Evolutionary conservation across 2,888 invertebrate species (phyloP).

Genomic region (Caenorhabditis angaria): DNA sequence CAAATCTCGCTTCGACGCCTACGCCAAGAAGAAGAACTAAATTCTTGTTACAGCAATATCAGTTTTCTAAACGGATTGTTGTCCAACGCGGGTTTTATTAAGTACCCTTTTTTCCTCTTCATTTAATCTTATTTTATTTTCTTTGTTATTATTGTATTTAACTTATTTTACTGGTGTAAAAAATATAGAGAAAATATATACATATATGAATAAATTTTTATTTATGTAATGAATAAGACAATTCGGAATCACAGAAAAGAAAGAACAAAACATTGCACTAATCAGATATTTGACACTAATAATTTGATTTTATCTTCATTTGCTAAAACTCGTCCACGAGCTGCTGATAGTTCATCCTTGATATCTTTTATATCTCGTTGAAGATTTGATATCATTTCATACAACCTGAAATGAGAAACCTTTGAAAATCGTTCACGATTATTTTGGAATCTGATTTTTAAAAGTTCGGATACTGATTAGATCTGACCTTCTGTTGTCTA

Average conservation of each 20-base stretch:
- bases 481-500: no score
- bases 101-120: constrained; percentile 4
- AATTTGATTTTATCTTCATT: constrained; percentile 38
- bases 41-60: neutral
- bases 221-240: neutral
- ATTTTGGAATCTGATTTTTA: no score
- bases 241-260: neutral
- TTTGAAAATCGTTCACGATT: no score
- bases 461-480: no score
- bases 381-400: constrained; percentile 25
- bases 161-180: neutral
- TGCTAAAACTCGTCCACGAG: constrained; percentile 32
- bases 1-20: constrained; percentile 25
- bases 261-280: neutral
- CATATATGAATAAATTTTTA: neutral
- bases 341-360: constrained; percentile 32
- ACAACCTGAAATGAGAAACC: constrained; percentile 17
- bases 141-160: neutral
- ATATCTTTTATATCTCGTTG: constrained; percentile 46
- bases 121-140: constrained; percentile 10
- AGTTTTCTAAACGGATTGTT: neutral
- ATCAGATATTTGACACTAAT: constrained; percentile 22
- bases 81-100: neutral
- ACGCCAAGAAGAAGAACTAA: constrained; percentile 12
- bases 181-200: neutral